A percentile compares a stretch with the other conserved stretches of the same genome.
Conservation (phyloP, 2,888 invertebrate genomes). For the Melipona beecheii region DNA sequence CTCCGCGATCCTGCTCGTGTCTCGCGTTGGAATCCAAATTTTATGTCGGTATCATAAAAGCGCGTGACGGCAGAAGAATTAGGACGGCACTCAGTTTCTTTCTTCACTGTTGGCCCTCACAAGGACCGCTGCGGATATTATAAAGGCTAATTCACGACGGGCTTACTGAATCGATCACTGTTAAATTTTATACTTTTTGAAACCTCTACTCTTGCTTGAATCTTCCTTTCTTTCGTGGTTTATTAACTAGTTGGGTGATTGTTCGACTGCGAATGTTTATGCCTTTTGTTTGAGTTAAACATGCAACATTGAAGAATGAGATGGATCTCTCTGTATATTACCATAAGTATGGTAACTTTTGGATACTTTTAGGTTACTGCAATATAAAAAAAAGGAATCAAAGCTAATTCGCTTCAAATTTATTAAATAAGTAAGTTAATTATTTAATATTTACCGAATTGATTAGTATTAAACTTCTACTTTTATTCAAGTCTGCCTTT, state of each 20-base stretch:
- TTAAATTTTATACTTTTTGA: not conserved
- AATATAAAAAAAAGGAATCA: too few relatives aligned
- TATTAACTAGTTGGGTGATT: not conserved
- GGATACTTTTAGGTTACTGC: too few relatives aligned
- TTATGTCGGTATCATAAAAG: slow-evolving; percentile 83
- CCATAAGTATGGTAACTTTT: too few relatives aligned
- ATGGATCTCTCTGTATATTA: too few relatives aligned
- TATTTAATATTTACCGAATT: not conserved
- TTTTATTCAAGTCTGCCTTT: not conserved
- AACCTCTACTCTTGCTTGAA: not conserved
- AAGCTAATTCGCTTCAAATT: too few relatives aligned
- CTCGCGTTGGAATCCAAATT: slow-evolving; percentile 81
- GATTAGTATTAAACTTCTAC: not conserved
- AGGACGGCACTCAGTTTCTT: slow-evolving; percentile 76
- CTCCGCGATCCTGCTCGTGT: slow-evolving; percentile 70
- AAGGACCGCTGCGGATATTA: slow-evolving; percentile 55
- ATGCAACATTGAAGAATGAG: too few relatives aligned
- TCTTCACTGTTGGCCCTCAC: slow-evolving; percentile 55
- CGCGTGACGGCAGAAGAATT: slow-evolving; percentile 83
- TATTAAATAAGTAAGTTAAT: too few relatives aligned
- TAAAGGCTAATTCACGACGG: slow-evolving; percentile 66
- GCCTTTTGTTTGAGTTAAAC: too few relatives aligned
- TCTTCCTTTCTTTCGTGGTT: slow-evolving; percentile 3
- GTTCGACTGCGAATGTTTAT: not conserved
- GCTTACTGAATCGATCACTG: slow-evolving; percentile 6